These are phyloP conservation scores for Bathynomus jamesi DNA, from an alignment of 1,140 invertebrate species.

Conservation along the genomic window DNA sequence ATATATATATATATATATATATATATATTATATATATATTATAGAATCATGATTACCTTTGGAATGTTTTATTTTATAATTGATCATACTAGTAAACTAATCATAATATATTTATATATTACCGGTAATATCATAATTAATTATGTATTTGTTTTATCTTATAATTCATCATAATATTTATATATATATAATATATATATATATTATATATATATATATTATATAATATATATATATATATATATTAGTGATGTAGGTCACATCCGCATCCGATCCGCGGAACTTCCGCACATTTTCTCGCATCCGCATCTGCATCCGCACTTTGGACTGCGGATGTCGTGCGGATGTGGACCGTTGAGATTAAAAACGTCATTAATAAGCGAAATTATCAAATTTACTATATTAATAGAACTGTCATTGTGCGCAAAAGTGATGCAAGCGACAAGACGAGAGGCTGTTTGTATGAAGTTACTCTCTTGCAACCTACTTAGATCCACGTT, in stretches of 20 bases:
- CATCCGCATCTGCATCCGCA: neutral
- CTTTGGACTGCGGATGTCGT: neutral
- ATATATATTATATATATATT: neutral
- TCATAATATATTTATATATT: neutral
- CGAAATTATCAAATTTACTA: too few species aligned
- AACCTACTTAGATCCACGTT: too few species aligned
- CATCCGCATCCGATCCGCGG: neutral
- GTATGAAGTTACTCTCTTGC: too few species aligned
- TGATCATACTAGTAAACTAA: neutral
- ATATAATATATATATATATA: neutral
- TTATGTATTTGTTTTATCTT: neutral
- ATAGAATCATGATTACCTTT: neutral
- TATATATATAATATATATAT: neutral
- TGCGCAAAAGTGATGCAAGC: too few species aligned
- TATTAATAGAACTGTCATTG: too few species aligned
- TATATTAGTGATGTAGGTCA: neutral
- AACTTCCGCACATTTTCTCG: neutral
- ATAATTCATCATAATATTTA: neutral
- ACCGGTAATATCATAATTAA: neutral
- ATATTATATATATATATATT: neutral
- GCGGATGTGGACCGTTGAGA: neutral
- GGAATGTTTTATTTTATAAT: neutral
- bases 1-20: neutral
- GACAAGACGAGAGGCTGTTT: too few species aligned
- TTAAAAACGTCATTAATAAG: too few species aligned